These are phyloP conservation scores for Odobenus rosmarus DNA, from an alignment of 2,113 vertebrate species.

Conservation along the genomic window DNA sequence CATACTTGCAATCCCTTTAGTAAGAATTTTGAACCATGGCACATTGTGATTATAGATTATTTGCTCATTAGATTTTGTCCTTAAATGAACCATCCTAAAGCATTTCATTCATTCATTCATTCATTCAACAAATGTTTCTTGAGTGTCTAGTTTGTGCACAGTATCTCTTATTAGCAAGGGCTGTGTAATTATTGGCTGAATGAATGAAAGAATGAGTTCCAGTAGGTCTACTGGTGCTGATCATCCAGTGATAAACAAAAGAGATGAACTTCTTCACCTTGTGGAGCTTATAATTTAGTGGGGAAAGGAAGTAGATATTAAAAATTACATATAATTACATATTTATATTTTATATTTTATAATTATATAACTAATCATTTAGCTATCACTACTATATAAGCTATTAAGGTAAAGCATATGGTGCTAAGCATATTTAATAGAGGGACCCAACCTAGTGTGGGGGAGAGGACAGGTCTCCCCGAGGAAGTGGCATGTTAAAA, in stretches of 20 bases:
- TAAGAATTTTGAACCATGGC: not conserved
- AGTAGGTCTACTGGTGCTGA: not conserved
- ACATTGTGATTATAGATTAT: not conserved
- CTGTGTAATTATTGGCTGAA: not conserved
- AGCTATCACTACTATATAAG: not conserved
- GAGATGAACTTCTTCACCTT: not conserved
- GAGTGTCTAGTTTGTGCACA: not conserved
- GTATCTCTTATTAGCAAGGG: not conserved
- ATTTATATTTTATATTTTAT: not conserved
- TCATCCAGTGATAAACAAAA: not conserved
- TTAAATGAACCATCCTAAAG: not conserved
- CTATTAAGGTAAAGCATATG: not conserved
- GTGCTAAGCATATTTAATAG: not conserved
- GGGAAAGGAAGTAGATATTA: not conserved
- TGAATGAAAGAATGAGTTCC: not conserved
- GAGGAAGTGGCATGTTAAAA: not conserved
- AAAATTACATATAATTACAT: not conserved
- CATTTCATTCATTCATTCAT: not conserved
- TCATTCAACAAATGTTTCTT: not conserved
- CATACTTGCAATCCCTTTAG: not conserved
- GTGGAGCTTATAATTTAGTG: not conserved
- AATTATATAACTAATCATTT: not conserved
- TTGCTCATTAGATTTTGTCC: not conserved
- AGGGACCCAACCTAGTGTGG: not conserved
- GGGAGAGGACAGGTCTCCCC: not conserved